Percentiles rank a stretch among this genome's conserved stretches.
Conservation (phyloP, 2,113 vertebrate genomes). For the Pseudorhombus dupliciocellatus region DNA sequence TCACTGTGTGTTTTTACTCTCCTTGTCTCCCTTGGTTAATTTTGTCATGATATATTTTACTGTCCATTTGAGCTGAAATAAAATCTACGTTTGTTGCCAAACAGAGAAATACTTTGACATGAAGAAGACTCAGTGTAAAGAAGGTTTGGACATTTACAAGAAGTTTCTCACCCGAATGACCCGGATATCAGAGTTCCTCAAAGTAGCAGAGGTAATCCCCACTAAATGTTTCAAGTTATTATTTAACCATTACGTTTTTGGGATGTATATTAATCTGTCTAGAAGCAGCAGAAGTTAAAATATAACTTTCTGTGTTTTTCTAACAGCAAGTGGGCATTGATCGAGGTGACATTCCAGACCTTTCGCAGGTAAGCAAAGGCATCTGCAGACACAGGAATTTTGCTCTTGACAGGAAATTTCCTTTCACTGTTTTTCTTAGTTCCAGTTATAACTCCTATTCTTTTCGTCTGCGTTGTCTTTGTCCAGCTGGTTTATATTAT, state of each 20-base stretch:
- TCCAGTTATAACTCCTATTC: slow-evolving; percentile 23
- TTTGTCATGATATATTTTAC: neutral
- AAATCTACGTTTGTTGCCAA: slow-evolving; percentile 17
- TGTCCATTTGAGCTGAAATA: neutral
- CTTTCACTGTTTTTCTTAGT: slow-evolving; percentile 28
- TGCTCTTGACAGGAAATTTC: neutral
- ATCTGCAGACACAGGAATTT: neutral
- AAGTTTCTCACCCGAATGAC: slow-evolving; percentile 99
- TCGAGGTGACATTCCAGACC: slow-evolving; percentile 98
- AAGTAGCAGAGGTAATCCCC: slow-evolving; percentile 93
- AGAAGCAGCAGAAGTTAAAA: neutral
- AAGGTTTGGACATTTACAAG: slow-evolving; percentile 98
- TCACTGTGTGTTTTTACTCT: neutral
- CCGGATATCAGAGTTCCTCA: slow-evolving; percentile 97
- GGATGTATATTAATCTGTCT: neutral
- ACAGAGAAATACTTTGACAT: slow-evolving; percentile 99
- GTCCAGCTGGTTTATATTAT: slow-evolving; percentile 19
- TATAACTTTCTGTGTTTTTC: slow-evolving; percentile 26
- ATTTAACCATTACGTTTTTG: too few species aligned
- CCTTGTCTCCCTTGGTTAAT: neutral
- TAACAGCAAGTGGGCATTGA: slow-evolving; percentile 98
- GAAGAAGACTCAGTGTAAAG: slow-evolving; percentile 99
- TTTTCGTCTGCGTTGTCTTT: slow-evolving; percentile 34
- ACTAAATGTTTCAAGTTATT: neutral
- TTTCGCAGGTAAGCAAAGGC: slow-evolving; percentile 88